These are phyloP conservation scores for Nymphalis io DNA, from an alignment of 1,140 invertebrate species.

Conservation along the genomic window DNA sequence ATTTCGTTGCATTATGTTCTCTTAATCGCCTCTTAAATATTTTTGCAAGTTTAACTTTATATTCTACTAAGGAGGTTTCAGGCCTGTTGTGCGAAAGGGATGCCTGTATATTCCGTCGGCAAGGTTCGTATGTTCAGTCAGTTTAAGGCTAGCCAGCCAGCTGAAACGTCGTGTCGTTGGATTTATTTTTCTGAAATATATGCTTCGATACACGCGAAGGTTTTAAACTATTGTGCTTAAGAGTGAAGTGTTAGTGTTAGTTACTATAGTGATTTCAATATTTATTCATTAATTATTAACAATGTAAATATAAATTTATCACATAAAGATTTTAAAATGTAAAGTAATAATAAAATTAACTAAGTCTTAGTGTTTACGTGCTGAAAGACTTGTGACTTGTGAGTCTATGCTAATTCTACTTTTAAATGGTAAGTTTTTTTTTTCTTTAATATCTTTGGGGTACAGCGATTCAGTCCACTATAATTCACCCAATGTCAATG, in stretches of 20 bases:
- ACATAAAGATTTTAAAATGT: neutral
- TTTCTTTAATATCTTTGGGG: too few species aligned
- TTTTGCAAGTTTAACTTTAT: constrained; percentile 31
- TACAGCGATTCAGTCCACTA: too few species aligned
- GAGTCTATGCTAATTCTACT: neutral
- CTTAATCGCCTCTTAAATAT: constrained; percentile 34
- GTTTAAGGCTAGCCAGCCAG: constrained; percentile 18
- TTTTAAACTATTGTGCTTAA: constrained; percentile 20
- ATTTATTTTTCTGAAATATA: neutral
- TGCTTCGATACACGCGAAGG: neutral
- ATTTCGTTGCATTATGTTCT: constrained; percentile 26
- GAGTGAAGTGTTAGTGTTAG: constrained; percentile 22
- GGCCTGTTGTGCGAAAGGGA: constrained; percentile 26
- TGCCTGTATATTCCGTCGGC: constrained; percentile 5
- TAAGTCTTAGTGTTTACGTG: neutral
- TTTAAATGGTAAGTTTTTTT: constrained; percentile 2
- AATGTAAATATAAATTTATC: neutral
- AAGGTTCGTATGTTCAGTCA: constrained; percentile 14
- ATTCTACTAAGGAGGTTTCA: constrained; percentile 17
- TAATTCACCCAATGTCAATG: too few species aligned
- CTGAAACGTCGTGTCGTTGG: constrained; percentile 5
- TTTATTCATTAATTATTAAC: constrained; percentile 4
- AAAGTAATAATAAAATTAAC: neutral
- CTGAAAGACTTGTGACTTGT: constrained; percentile 4
- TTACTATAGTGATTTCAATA: constrained; percentile 18